These are phyloP conservation scores for Meriones psammophilus DNA, from an alignment of 2,797 vertebrate genomes.

Conservation along the genomic window DNA sequence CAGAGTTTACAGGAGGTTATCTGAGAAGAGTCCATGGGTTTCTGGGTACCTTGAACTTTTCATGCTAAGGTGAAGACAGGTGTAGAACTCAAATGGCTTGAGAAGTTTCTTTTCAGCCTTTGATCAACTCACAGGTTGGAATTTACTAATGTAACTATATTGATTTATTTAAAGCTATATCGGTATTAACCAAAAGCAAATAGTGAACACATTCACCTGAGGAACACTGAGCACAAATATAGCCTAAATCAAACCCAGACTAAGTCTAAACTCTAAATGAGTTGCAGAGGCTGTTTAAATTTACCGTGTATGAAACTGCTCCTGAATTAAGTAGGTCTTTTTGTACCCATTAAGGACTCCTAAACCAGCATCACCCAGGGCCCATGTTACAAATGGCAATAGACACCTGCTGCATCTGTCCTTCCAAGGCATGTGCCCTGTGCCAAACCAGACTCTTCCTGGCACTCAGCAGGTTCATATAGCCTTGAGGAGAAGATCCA, in stretches of 20 bases:
- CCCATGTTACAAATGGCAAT: not conserved
- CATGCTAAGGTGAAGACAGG: not conserved
- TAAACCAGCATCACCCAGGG: not conserved
- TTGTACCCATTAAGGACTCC: not conserved
- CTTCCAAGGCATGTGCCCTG: not conserved
- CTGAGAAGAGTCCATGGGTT: not conserved
- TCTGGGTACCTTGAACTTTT: not conserved
- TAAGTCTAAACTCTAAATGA: constrained; percentile 12
- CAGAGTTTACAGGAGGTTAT: not conserved
- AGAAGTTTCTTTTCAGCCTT: constrained; percentile 41
- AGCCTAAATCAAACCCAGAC: not conserved
- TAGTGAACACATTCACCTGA: not conserved
- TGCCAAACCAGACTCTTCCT: not conserved
- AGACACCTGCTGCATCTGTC: not conserved
- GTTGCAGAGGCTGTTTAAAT: not conserved
- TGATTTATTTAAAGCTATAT: constrained; percentile 32
- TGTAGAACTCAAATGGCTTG: not conserved
- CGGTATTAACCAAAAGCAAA: constrained; percentile 52
- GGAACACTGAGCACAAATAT: constrained; percentile 8
- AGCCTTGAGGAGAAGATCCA: not conserved
- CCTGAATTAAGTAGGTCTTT: not conserved
- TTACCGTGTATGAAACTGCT: not conserved
- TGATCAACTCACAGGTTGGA: constrained; percentile 15
- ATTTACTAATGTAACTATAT: not conserved
- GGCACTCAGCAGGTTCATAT: not conserved